Evolutionary conservation across 2,113 vertebrate species (phyloP).

Genomic region (Lanius ludovicianus): DNA sequence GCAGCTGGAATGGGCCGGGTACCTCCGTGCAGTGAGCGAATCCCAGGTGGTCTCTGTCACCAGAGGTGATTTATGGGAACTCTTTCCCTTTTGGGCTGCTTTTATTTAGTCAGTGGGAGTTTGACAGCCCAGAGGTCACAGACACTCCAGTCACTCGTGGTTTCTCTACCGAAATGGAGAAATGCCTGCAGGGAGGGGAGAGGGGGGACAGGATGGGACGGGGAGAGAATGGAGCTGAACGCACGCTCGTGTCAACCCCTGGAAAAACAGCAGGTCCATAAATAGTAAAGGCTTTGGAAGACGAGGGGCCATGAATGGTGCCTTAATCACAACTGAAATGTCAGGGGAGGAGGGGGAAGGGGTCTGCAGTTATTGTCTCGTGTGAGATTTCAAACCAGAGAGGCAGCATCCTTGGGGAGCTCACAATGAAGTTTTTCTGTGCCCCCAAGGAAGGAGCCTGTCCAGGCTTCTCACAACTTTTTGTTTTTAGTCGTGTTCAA

Average conservation of each 20-base stretch:
- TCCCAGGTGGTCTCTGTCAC: slow-evolving; percentile 75
- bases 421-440: background rate
- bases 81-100: slow-evolving; percentile 67
- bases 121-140: slow-evolving; percentile 67
- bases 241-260: slow-evolving; percentile 22
- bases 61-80: slow-evolving; percentile 64
- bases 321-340: slow-evolving; percentile 56
- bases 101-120: slow-evolving; percentile 75
- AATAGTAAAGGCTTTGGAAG: slow-evolving; percentile 52
- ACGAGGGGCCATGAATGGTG: slow-evolving; percentile 32
- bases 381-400: background rate
- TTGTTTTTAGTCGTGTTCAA: background rate
- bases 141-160: slow-evolving; percentile 70
- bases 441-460: background rate
- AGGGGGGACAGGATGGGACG: background rate
- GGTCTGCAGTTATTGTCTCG: slow-evolving; percentile 9
- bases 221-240: background rate
- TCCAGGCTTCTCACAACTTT: background rate
- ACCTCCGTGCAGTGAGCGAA: slow-evolving; percentile 31
- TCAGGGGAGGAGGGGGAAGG: slow-evolving; percentile 48
- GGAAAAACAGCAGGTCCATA: slow-evolving; percentile 60
- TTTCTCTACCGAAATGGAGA: slow-evolving; percentile 67
- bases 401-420: background rate
- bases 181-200: slow-evolving; percentile 57
- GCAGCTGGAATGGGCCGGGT: slow-evolving; percentile 45